Conservation (phyloP, 2,888 invertebrate species). For the Hypolimnas misippus region DNA sequence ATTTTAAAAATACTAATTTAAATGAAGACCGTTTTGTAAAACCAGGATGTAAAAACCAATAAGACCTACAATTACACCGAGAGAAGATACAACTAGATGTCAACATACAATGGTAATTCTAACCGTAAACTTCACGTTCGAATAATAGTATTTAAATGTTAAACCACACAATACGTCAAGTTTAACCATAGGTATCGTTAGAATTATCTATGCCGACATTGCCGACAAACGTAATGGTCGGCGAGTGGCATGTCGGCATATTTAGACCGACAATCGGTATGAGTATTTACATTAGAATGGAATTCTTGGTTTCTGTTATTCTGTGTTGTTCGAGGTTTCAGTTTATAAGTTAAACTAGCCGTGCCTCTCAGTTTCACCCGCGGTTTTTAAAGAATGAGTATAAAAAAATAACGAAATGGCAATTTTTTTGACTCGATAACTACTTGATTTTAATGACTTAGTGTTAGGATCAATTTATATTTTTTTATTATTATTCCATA, state of each 20-base stretch:
- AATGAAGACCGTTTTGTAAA: background rate
- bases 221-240: constrained; percentile 1
- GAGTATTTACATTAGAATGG: constrained; percentile 11
- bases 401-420: too few relatives aligned
- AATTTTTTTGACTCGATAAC: too few relatives aligned
- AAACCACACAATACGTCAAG: constrained; percentile 3
- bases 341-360: background rate
- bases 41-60: background rate
- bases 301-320: constrained; percentile 4
- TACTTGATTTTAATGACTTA: too few relatives aligned
- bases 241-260: background rate
- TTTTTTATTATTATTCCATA: too few relatives aligned
- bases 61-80: background rate
- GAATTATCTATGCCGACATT: constrained; percentile 9
- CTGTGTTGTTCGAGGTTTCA: background rate
- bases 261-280: constrained; percentile 11
- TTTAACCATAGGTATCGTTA: constrained; percentile 12
- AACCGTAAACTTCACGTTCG: constrained; percentile 4
- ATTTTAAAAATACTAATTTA: too few relatives aligned
- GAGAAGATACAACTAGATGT: background rate
- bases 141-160: constrained; percentile 10
- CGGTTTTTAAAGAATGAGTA: too few relatives aligned
- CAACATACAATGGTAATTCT: constrained; percentile 5
- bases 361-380: background rate
- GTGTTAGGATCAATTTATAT: too few relatives aligned